A percentile compares a stretch with the other conserved stretches of the same genome.
Evolutionary conservation across 2,797 vertebrate species (phyloP).

Genomic region (Graptemys geographica): DNA sequence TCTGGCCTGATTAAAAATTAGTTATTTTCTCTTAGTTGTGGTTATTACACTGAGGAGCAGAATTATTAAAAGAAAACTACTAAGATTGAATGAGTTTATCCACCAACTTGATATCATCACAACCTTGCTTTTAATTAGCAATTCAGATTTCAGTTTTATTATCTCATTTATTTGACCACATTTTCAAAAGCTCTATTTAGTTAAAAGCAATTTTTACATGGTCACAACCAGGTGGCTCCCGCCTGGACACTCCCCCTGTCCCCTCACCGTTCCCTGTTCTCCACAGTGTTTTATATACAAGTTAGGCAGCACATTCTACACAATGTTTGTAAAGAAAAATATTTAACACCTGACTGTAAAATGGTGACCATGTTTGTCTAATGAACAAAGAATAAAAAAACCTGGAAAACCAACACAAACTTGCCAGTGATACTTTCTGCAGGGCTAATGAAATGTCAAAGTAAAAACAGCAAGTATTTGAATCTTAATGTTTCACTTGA

Average conservation of each 20-base stretch:
- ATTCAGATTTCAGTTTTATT: constrained; percentile 32
- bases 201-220: constrained; percentile 15
- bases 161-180: background rate
- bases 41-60: constrained; percentile 30
- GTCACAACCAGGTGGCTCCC: background rate
- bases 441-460: background rate
- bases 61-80: constrained; percentile 16
- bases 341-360: rapidly evolving
- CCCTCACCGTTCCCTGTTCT: rapidly evolving
- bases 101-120: background rate
- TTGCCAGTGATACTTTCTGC: background rate
- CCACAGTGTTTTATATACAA: rapidly evolving
- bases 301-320: rapidly evolving
- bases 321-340: background rate
- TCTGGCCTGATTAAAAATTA: constrained; percentile 23
- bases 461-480: background rate
- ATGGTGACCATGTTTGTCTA: background rate
- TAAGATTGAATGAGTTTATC: constrained; percentile 25
- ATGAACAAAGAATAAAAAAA: background rate
- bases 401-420: background rate
- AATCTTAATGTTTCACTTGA: background rate
- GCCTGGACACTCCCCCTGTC: background rate
- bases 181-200: constrained; percentile 48
- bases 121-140: background rate
- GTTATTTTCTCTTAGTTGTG: background rate